Percentiles rank a stretch among this genome's conserved stretches.
These are phyloP conservation scores for Tuberolachnus salignus DNA, from an alignment of 2,888 invertebrate genomes.

Conservation along the genomic window DNA sequence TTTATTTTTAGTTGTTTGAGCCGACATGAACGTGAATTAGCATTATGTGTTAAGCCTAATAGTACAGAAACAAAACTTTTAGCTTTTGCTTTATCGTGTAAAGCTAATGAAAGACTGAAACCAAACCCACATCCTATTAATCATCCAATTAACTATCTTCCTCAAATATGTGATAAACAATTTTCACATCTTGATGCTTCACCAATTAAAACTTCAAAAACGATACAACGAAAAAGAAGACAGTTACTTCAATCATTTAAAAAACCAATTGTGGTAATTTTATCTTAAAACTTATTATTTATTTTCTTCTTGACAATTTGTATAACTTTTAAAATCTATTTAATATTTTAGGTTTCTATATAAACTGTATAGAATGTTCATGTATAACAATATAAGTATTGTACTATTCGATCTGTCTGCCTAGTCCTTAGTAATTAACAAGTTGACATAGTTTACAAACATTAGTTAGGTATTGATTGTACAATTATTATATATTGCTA, in stretches of 20 bases:
- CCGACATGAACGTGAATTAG: slow-evolving; percentile 59
- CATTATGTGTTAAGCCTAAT: slow-evolving; percentile 61
- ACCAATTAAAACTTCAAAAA: slow-evolving; percentile 57
- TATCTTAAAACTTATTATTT: neutral
- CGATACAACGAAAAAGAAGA: slow-evolving; percentile 57
- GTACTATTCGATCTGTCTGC: too few species aligned
- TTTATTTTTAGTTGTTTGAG: slow-evolving; percentile 42
- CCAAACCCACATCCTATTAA: slow-evolving; percentile 57
- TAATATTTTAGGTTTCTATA: too few species aligned
- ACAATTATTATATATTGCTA: too few species aligned
- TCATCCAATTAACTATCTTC: slow-evolving; percentile 67
- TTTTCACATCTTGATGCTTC: slow-evolving; percentile 64
- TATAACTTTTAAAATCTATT: too few species aligned
- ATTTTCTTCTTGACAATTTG: too few species aligned
- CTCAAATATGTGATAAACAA: slow-evolving; percentile 65
- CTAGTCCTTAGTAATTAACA: too few species aligned
- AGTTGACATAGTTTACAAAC: too few species aligned
- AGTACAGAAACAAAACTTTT: slow-evolving; percentile 62
- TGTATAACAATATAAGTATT: too few species aligned
- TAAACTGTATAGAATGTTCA: too few species aligned
- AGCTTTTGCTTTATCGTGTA: slow-evolving; percentile 61
- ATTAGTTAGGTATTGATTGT: too few species aligned
- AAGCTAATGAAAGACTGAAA: slow-evolving; percentile 51
- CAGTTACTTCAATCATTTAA: slow-evolving; percentile 50
- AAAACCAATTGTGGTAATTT: slow-evolving; percentile 55